phyloP scores from a whole-genome alignment of 2,888 invertebrate genomes.

The Minunthozetes semirufus region DNA sequence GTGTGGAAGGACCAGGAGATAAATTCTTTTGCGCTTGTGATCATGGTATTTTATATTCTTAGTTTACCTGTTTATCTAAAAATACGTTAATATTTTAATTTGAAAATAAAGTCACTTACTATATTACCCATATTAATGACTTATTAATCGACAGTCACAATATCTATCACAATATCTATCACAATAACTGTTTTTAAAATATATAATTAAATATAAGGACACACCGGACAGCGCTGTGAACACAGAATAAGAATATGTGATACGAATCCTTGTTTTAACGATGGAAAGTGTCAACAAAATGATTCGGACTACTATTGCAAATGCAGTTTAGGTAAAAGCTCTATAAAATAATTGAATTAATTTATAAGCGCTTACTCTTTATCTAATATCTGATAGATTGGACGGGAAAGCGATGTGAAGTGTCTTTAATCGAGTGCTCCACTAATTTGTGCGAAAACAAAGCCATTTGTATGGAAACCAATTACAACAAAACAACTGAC shows the following conservation, averaged over 20 bases:
- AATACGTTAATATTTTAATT: too few relatives aligned
- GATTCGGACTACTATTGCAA: not conserved
- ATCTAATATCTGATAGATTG: not conserved
- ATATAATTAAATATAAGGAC: not conserved
- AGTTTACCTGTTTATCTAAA: too few relatives aligned
- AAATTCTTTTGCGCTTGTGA: conserved; percentile 27
- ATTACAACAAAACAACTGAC: not conserved
- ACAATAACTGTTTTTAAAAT: not conserved
- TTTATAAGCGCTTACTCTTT: not conserved
- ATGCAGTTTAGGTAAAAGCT: conserved; percentile 29
- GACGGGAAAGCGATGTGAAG: conserved; percentile 29
- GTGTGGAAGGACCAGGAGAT: conserved; percentile 31
- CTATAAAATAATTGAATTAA: not conserved
- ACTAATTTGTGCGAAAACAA: not conserved
- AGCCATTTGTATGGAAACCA: conserved; percentile 28
- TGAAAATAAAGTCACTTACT: too few relatives aligned
- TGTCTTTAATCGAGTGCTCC: not conserved
- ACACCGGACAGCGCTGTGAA: conserved; percentile 25
- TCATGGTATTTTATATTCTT: not conserved
- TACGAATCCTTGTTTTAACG: conserved; percentile 26
- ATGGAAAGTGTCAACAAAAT: not conserved
- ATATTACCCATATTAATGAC: too few relatives aligned
- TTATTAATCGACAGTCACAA: too few relatives aligned
- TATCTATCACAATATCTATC: not conserved
- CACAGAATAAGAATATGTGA: conserved; percentile 3